Base-by-base conservation (phyloP, 2,888 invertebrate genomes). In the Gisinianus flammeolus region DNA sequence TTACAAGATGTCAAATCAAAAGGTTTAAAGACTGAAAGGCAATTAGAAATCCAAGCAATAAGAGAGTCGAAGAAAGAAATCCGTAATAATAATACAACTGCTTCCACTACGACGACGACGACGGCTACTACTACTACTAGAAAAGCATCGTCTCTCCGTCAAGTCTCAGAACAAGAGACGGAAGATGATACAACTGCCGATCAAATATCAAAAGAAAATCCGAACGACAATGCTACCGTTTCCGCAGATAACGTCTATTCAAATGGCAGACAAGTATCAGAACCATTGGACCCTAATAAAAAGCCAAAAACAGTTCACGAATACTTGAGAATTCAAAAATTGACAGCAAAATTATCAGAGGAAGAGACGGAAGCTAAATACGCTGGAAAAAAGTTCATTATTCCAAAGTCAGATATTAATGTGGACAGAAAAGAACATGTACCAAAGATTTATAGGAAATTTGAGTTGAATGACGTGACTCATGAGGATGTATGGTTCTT, bases 401-500 rank as follows among this genome's bases (percentile, higher is more conserved):
- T 73, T 24, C 26, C 31, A 8, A 52, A 73, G 58, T 8, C 22
- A 35, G n/a, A 10, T 52, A 30, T 72, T 10, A 5, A 35, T 16
- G 28, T n/a, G 16, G 54, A 54, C 19, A 22, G 28, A 1, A 33
- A 16, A 16, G n/a, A 52, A 19, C 64, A 52, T 28, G 31, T 84
- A 16, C 83, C 83, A 16, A 77, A 78, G 64, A 66, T 72, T 24
- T 84, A 83, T 62, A 28, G 66, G 33, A 31, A 77, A 3, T 75
- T 71, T 0, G 68, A 80, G 16, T 81, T 54, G 26, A 80, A 82
- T 67, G 33, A 70, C 16, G 64, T 83, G 1, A 82, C 83, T 19
- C 78, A 79, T 54, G 62, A 62, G 0, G 84, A 84, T 28, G 80
- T 83, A 76, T 84, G 84, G 84, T 62, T 10, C 24, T 35, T 81